phyloP scores from a whole-genome alignment of 2,888 invertebrate species.

The Tipula confusa region DNA sequence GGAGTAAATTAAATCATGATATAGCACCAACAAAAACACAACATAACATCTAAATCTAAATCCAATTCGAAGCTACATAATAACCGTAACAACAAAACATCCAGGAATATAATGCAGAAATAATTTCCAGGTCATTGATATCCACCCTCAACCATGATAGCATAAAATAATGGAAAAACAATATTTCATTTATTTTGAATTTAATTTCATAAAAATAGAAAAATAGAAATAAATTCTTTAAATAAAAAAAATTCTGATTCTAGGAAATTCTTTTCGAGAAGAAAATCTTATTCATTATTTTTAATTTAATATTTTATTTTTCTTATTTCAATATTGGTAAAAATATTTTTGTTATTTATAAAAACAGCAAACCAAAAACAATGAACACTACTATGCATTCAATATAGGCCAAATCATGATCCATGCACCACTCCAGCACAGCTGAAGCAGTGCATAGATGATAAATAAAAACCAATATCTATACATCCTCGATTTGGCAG shows the following conservation, averaged over 20 bases:
- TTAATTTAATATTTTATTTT: not conserved
- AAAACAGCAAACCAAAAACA: not conserved
- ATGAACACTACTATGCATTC: no score
- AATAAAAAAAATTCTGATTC: not conserved
- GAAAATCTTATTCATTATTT: not conserved
- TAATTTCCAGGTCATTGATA: not conserved
- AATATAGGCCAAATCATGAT: no score
- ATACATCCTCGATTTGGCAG: no score
- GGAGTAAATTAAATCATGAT: not conserved
- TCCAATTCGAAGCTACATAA: not conserved
- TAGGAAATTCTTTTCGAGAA: not conserved
- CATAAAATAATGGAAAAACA: not conserved
- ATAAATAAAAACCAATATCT: no score
- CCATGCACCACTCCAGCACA: no score
- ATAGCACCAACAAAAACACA: not conserved
- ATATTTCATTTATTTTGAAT: not conserved
- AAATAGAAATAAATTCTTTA: no score
- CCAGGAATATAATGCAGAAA: not conserved
- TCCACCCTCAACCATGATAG: not conserved
- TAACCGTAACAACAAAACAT: not conserved
- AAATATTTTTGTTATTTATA: not conserved
- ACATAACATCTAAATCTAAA: not conserved
- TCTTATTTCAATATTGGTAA: not conserved
- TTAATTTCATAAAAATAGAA: not conserved
- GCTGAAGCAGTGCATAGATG: no score